phyloP scores from a whole-genome alignment of 2,888 invertebrate genomes.

The Lasioglossum morio region DNA sequence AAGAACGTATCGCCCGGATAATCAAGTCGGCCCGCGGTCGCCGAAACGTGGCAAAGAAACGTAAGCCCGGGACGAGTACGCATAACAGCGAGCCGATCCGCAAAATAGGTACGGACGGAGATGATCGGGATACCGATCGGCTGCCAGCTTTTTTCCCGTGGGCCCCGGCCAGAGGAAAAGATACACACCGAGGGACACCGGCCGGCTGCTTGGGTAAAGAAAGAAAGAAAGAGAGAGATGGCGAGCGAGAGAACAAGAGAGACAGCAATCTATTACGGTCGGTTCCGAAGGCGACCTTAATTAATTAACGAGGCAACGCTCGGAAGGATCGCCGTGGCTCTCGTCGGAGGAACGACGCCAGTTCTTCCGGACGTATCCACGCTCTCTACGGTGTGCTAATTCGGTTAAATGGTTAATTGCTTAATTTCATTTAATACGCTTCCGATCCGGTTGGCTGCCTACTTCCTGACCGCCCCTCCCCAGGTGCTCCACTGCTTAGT shows the following conservation, averaged over 20 bases:
- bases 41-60: conserved; percentile 61
- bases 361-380: conserved; percentile 66
- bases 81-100: conserved; percentile 57
- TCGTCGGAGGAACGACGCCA: conserved; percentile 55
- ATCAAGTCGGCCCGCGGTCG: conserved; percentile 10
- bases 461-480: conserved; percentile 54
- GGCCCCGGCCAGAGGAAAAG: conserved; percentile 27
- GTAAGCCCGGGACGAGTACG: conserved; percentile 26
- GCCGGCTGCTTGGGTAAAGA: neutral
- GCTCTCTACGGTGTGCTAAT: conserved; percentile 78
- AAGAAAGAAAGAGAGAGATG: neutral
- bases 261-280: conserved; percentile 38
- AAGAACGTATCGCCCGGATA: conserved; percentile 44
- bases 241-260: neutral
- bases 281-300: conserved; percentile 74
- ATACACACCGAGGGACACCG: conserved; percentile 18
- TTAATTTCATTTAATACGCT: conserved; percentile 82
- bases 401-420: conserved; percentile 83
- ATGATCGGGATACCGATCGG: conserved; percentile 74
- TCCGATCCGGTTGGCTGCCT: conserved; percentile 72
- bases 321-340: conserved; percentile 58
- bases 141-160: conserved; percentile 61
- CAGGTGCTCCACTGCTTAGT: neutral
- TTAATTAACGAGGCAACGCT: conserved; percentile 80
- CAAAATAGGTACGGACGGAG: conserved; percentile 70